A percentile compares a stretch with the other conserved stretches of the same genome.
These are phyloP conservation scores for Acromyrmex charruanus DNA, from an alignment of 1,140 invertebrate species.

Conservation along the genomic window DNA sequence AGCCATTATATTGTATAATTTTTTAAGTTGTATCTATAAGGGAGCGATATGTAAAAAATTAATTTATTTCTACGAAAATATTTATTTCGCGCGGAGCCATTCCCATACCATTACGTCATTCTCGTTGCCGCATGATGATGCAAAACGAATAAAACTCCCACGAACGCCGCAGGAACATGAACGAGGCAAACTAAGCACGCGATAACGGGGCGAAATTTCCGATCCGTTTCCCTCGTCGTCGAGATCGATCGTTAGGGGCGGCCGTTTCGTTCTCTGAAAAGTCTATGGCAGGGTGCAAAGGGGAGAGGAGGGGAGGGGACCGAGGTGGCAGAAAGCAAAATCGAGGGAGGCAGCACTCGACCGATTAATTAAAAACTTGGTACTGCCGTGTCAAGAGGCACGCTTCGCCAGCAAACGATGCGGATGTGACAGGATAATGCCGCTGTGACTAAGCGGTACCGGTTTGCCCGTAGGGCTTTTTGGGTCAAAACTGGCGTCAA, in stretches of 20 bases:
- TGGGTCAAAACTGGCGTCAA: slow-evolving; percentile 42
- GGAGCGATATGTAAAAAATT: neutral
- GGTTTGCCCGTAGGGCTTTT: slow-evolving; percentile 24
- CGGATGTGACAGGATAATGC: slow-evolving; percentile 61
- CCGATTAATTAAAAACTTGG: slow-evolving; percentile 76
- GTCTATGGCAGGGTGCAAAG: slow-evolving; percentile 27
- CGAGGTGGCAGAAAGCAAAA: slow-evolving; percentile 23
- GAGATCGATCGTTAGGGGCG: slow-evolving; percentile 68
- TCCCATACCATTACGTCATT: neutral
- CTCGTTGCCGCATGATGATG: slow-evolving; percentile 38
- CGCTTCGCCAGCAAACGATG: slow-evolving; percentile 36
- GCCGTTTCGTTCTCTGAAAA: slow-evolving; percentile 65
- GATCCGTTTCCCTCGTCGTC: slow-evolving; percentile 61
- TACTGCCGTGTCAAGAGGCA: slow-evolving; percentile 66
- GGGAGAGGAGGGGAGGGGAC: neutral
- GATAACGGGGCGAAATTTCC: slow-evolving; percentile 63
- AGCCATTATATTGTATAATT: too few relatives aligned
- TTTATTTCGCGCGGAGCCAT: neutral
- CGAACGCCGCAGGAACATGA: slow-evolving; percentile 24
- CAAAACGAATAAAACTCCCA: slow-evolving; percentile 49
- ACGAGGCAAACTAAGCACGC: slow-evolving; percentile 51
- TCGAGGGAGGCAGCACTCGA: slow-evolving; percentile 66
- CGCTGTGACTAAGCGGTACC: slow-evolving; percentile 41
- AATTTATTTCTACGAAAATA: slow-evolving; percentile 13
- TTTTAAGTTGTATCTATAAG: too few relatives aligned